phyloP scores from a whole-genome alignment of 2,113 vertebrate species.

The Heptranchias perlo region DNA sequence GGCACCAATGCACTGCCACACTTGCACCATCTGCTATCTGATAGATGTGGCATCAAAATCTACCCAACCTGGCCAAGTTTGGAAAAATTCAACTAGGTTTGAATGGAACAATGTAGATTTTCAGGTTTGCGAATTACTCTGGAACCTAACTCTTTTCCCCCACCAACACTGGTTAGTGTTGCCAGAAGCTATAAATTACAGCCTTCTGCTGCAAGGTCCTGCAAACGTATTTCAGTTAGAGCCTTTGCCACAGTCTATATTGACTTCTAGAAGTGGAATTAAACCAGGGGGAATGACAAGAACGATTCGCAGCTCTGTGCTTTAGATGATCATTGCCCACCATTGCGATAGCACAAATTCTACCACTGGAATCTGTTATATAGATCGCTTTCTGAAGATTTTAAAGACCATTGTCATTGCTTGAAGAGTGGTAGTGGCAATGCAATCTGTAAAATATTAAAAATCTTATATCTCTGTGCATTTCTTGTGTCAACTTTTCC shows the following conservation, averaged over 20 bases:
- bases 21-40: background rate
- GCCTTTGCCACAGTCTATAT: no score
- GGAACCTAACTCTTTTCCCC: background rate
- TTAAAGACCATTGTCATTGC: no score
- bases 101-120: background rate
- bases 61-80: background rate
- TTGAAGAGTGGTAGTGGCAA: background rate
- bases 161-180: background rate
- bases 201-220: background rate
- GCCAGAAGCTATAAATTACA: background rate
- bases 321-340: background rate
- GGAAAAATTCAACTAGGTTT: background rate
- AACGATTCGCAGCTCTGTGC: background rate
- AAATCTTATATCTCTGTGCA: background rate
- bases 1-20: background rate
- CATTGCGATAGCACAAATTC: background rate
- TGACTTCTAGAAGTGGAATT: background rate
- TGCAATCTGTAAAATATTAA: background rate
- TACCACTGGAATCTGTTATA: background rate
- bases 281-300: background rate
- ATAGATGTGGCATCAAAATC: background rate
- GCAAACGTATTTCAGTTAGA: no score
- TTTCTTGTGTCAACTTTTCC: background rate
- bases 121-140: background rate
- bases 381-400: background rate